phyloP scores from a whole-genome alignment of 2,888 invertebrate genomes.

The Cephus spinipes region DNA sequence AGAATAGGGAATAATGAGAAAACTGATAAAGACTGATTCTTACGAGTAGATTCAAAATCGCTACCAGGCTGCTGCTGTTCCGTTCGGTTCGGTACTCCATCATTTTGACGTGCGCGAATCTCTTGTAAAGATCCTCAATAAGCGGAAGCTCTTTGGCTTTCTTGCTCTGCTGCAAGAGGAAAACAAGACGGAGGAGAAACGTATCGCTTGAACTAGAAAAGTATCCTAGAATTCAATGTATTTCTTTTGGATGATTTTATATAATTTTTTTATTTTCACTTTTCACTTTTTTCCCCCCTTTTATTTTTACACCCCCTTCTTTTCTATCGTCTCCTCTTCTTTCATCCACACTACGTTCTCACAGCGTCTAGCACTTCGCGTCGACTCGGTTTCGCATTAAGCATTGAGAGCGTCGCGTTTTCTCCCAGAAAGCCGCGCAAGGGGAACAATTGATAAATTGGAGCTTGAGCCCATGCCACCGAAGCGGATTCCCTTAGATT shows the following conservation, averaged over 20 bases:
- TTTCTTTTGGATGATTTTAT: not conserved
- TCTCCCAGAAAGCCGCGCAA: not conserved
- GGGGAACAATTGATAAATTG: not conserved
- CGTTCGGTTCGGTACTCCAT: constrained; percentile 36
- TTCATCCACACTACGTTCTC: not conserved
- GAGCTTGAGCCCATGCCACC: not conserved
- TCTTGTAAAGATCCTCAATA: constrained; percentile 51
- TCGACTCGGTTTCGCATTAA: not conserved
- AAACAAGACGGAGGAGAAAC: not conserved
- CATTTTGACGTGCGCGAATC: constrained; percentile 44
- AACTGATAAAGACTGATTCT: constrained; percentile 38
- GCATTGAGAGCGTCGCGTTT: not conserved
- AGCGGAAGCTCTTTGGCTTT: constrained; percentile 39
- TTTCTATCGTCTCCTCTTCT: not conserved
- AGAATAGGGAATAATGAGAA: constrained; percentile 30
- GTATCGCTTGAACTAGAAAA: no score
- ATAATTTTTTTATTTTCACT: not conserved
- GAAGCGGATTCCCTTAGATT: not conserved
- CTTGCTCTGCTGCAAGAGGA: not conserved
- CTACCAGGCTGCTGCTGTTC: not conserved
- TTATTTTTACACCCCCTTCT: not conserved
- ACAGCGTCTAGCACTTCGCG: not conserved
- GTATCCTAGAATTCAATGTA: no score
- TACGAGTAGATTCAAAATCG: constrained; percentile 10
- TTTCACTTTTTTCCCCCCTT: no score